Base-by-base conservation (phyloP, 2,797 vertebrate genomes). In the Phaenicophaeus curvirostris region DNA sequence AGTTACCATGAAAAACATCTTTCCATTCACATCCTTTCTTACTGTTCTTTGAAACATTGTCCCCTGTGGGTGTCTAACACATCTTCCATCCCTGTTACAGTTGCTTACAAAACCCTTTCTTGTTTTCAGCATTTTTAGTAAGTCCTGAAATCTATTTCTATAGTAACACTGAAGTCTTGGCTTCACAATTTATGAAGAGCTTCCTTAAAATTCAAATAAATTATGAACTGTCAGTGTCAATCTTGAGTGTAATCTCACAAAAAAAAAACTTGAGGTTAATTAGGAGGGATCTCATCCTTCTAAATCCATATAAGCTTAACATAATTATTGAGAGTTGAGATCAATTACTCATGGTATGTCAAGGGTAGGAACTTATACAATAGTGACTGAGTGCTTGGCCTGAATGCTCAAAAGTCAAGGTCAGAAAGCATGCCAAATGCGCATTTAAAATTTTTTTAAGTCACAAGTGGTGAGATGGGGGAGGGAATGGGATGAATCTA, bases 241-340 rank as follows among this genome's bases (percentile, higher is more conserved):
- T 97, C 96, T 95, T 77, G 72, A 96, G 81, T 91, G 86, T 95
- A 96, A 97, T 94, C 89, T 96, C 96, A 94, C 94, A 50, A 94
- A 94, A 96, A 94, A 96, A 96, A 90, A 96, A 39, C 39, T 92
- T 92, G 93, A 94, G 92, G 90, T 96, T 97, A 97, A 97, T 97
- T 97, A 97, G 94, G 72, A 96, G 96, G 89, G 91, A 95, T 94
- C 79, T 91, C 94, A 92, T 96, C 83, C 73, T 96, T 97, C 94
- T 94, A 97, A 96, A 97, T 96, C 91, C 89, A 95, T 96, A 96
- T 94, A 95, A 94, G 86, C 92, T 97, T 96, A 97, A 96, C 83
- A 89, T 94, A 96, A 97, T 97, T 96, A 97, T 89, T 92, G 92
- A 95, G 85, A 97, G 76, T 94, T 87, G 76, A 94, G 73, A 96